A percentile compares a stretch with the other conserved stretches of the same genome.
phyloP scores from a whole-genome alignment of 2,888 invertebrate species.

The Dryadula phaetusa region DNA sequence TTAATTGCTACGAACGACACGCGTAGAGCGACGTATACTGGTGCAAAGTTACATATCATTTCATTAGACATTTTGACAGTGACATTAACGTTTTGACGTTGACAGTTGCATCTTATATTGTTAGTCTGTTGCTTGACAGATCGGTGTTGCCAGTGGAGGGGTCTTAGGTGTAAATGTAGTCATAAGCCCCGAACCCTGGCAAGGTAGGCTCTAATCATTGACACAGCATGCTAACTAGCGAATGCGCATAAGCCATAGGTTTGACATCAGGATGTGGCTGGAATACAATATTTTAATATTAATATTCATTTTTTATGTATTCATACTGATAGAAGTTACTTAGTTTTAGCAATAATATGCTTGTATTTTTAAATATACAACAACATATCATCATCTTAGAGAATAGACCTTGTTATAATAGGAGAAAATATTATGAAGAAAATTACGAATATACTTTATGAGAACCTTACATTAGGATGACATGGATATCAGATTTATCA shows the following conservation, averaged over 20 bases:
- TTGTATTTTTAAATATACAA: too few relatives aligned
- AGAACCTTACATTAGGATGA: too few relatives aligned
- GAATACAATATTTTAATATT: conserved; percentile 66
- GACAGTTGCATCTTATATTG: background rate
- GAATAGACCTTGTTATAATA: too few relatives aligned
- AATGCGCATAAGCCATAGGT: conserved; percentile 98
- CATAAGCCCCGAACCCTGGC: conserved; percentile 26
- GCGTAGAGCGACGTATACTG: background rate
- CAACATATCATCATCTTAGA: too few relatives aligned
- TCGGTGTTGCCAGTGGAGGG: conserved; percentile 6
- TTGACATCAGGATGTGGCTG: conserved; percentile 98
- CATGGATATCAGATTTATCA: too few relatives aligned
- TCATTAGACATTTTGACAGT: conserved; percentile 1
- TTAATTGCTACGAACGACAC: background rate
- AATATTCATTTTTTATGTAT: background rate
- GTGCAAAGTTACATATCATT: background rate
- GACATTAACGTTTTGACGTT: background rate
- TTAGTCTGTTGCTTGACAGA: background rate
- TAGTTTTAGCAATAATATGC: too few relatives aligned
- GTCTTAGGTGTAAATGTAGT: conserved; percentile 10
- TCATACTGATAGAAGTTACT: too few relatives aligned
- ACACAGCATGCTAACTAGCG: conserved; percentile 90
- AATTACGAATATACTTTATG: too few relatives aligned
- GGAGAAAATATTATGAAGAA: too few relatives aligned
- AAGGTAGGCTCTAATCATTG: conserved; percentile 62